These are phyloP conservation scores for Allobates femoralis DNA, from an alignment of 2,797 vertebrate species.

Conservation along the genomic window DNA sequence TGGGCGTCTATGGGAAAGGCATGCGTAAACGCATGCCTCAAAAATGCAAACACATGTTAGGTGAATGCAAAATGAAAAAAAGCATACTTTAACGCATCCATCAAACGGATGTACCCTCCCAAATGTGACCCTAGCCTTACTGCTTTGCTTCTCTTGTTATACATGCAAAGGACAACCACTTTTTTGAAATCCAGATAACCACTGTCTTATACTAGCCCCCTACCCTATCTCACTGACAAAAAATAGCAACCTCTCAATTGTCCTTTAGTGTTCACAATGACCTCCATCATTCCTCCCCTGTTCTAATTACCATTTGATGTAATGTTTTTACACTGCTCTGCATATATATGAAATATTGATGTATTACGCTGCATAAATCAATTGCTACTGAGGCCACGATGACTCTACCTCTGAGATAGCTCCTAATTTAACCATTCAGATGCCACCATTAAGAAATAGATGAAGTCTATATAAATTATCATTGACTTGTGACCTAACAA, in stretches of 20 bases:
- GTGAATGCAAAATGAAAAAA: no score
- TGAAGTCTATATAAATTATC: background rate
- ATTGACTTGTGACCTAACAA: background rate
- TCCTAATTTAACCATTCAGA: background rate
- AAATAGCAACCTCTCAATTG: background rate
- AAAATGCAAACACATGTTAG: no score
- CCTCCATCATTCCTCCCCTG: slow-evolving; percentile 5
- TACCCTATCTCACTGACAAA: background rate
- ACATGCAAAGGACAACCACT: background rate
- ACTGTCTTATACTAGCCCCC: background rate
- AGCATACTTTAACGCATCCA: no score
- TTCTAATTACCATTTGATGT: slow-evolving; percentile 23
- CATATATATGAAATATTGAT: slow-evolving; percentile 47
- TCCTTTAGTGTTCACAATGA: background rate
- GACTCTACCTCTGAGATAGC: background rate
- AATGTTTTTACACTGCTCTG: slow-evolving; percentile 22
- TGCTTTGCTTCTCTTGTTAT: background rate
- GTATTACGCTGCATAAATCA: slow-evolving; percentile 17
- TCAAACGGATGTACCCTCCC: no score
- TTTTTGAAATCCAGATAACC: background rate
- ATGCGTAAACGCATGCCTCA: no score
- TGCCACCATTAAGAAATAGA: background rate
- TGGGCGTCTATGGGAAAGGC: no score
- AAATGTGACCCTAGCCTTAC: no score
- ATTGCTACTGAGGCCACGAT: background rate